Base-by-base conservation (phyloP, 2,888 invertebrate species). In the Anticlea derivata region DNA sequence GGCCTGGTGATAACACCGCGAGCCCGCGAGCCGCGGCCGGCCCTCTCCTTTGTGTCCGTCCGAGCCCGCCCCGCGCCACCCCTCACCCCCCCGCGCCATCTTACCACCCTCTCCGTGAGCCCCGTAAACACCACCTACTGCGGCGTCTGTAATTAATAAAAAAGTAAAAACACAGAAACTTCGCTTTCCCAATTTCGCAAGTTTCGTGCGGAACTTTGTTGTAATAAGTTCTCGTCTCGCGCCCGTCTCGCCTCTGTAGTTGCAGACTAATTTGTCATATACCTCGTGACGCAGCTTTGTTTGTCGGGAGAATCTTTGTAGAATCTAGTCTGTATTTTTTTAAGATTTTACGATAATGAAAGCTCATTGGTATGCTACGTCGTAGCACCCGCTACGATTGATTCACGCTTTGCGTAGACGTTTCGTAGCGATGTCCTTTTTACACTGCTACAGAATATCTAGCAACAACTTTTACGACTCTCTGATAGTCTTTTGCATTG, bases 31-130 rank as follows among this genome's bases (percentile, higher is more conserved):
- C 80, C 81, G 83, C 85, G 83, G 75, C 82, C 80, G 85, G 83
- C 86, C 81, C 83, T 80, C 86, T 83, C 86, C 87, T 88, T 87
- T 89, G 87, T 86, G 92, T 85, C 92, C 92, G 91, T 91, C 80
- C 79, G 72, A 70, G 63, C 71, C 61, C 64, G 72, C 75, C 71
- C 78, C 68, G 80, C 79, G 82, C 80, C 58, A 62, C 37, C 56
- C 57, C 64, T 58, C 63, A 51, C 55, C 50, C 67, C 82, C 80
- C 66, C 73, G 66, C 74, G 70, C 50, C 61, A 70, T 75, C 73
- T 77, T 68, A 69, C 69, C 70, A 65, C 75, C 78, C 67, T 70
- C 68, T 67, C 63, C 68, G 52, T 39, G 49, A 51, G 70, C 72
- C 73, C 68, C 72, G 75, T 78, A 74, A 75, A 74, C 75, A 77